Evolutionary conservation across 2,888 invertebrate genomes (phyloP).

Genomic region (Drosophila meridiana): DNA sequence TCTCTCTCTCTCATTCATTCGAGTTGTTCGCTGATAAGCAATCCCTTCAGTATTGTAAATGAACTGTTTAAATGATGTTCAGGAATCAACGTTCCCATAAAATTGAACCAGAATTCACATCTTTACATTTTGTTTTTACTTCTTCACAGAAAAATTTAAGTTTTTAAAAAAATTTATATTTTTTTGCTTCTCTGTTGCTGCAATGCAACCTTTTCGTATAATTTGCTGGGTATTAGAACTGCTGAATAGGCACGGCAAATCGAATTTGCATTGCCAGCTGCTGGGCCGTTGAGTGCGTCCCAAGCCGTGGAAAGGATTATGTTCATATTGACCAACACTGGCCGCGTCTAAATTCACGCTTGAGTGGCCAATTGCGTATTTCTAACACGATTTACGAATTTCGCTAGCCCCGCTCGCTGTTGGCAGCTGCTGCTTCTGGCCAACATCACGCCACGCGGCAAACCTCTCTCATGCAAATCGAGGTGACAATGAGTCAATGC

Average conservation of each 20-base stretch:
- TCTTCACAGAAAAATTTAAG: not conserved
- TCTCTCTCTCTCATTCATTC: not conserved
- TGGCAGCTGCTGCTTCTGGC: slow-evolving; percentile 17
- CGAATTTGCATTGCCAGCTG: slow-evolving; percentile 23
- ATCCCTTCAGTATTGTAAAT: not conserved
- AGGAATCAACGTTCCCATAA: not conserved
- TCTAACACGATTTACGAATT: slow-evolving; percentile 65
- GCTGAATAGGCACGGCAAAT: slow-evolving; percentile 17
- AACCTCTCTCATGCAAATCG: slow-evolving; percentile 51
- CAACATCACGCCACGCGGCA: slow-evolving; percentile 37
- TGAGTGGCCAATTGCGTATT: slow-evolving; percentile 70
- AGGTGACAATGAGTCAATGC: slow-evolving; percentile 62
- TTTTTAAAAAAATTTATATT: not conserved
- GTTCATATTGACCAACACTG: slow-evolving; percentile 10
- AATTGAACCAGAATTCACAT: not conserved
- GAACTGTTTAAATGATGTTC: not conserved
- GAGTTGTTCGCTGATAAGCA: not conserved
- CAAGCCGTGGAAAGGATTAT: slow-evolving; percentile 39
- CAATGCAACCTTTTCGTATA: not conserved
- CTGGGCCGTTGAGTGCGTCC: not conserved
- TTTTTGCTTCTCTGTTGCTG: not conserved
- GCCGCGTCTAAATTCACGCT: slow-evolving; percentile 39
- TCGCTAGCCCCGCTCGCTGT: not conserved
- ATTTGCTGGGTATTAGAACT: not conserved
- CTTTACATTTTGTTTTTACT: not conserved